Conservation (phyloP, 1,140 invertebrate species). For the Cherax quadricarinatus region DNA sequence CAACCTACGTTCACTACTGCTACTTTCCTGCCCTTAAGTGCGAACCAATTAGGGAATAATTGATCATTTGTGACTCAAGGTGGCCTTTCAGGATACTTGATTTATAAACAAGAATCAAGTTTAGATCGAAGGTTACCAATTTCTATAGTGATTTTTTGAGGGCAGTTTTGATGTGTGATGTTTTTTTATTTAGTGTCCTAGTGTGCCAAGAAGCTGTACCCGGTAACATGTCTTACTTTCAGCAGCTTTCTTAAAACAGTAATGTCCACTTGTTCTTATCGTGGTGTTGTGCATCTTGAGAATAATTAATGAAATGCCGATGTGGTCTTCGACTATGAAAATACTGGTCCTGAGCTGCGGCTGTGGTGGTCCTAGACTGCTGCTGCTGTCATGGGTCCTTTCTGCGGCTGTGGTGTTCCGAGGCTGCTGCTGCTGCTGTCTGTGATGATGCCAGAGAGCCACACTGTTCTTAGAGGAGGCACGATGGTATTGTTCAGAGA, state of each 20-base stretch:
- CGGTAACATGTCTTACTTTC: neutral
- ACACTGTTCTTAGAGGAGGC: too few species aligned
- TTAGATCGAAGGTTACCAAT: constrained; percentile 68
- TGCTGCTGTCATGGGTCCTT: neutral
- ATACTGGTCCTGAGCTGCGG: too few species aligned
- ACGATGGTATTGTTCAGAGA: too few species aligned
- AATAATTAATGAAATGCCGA: constrained; percentile 53
- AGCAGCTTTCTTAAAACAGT: too few species aligned
- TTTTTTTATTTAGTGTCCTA: neutral
- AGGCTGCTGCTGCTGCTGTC: too few species aligned
- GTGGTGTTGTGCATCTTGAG: neutral
- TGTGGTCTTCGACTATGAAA: constrained; percentile 9
- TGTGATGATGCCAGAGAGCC: too few species aligned
- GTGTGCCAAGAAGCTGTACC: neutral
- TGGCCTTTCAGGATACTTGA: constrained; percentile 64
- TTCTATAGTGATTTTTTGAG: constrained; percentile 66
- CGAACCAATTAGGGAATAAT: constrained; percentile 69
- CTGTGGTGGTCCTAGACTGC: neutral
- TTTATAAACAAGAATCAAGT: constrained; percentile 71
- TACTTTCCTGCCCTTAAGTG: constrained; percentile 18
- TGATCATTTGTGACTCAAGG: constrained; percentile 57
- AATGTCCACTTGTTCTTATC: too few species aligned
- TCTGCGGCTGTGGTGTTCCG: too few species aligned
- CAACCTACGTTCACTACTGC: constrained; percentile 29
- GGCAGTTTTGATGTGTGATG: constrained; percentile 34